These are phyloP conservation scores for Hanleya hanleyi DNA, from an alignment of 2,888 invertebrate species.

Conservation along the genomic window DNA sequence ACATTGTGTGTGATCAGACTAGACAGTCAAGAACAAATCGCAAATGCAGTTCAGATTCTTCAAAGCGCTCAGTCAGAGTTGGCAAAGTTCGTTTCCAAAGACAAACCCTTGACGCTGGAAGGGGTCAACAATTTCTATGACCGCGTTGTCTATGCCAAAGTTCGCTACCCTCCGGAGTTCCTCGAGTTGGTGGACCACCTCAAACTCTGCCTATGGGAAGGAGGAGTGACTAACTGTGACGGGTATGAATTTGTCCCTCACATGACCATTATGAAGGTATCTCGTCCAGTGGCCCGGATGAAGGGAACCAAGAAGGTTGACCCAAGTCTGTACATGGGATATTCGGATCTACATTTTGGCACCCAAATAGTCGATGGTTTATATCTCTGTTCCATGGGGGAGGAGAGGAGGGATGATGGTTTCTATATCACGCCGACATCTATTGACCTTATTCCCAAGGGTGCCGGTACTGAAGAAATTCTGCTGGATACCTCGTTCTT, in stretches of 20 bases:
- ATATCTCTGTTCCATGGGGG: conserved; percentile 71
- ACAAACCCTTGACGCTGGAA: conserved; percentile 52
- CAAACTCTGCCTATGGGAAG: conserved; percentile 55
- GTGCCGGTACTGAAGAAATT: not conserved
- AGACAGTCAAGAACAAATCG: conserved; percentile 62
- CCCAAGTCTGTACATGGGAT: conserved; percentile 63
- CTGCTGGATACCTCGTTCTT: not conserved
- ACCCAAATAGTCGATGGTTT: conserved; percentile 65
- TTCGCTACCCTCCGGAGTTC: conserved; percentile 63
- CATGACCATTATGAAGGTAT: conserved; percentile 73
- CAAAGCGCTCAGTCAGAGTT: conserved; percentile 49
- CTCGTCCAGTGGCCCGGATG: conserved; percentile 62
- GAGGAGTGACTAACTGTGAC: conserved; percentile 70
- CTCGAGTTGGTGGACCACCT: conserved; percentile 63
- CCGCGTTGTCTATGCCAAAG: conserved; percentile 72
- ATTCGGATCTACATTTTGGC: conserved; percentile 68
- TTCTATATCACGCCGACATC: conserved; percentile 65
- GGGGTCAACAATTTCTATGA: conserved; percentile 71
- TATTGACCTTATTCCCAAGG: conserved; percentile 21
- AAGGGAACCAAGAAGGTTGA: conserved; percentile 67
- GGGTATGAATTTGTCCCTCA: conserved; percentile 73
- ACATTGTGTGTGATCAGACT: conserved; percentile 73
- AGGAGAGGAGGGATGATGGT: conserved; percentile 66
- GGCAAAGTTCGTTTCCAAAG: conserved; percentile 43
- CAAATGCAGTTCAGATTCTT: conserved; percentile 53